Conservation (phyloP, 2,797 vertebrate species). For the Anniella stebbinsi region DNA sequence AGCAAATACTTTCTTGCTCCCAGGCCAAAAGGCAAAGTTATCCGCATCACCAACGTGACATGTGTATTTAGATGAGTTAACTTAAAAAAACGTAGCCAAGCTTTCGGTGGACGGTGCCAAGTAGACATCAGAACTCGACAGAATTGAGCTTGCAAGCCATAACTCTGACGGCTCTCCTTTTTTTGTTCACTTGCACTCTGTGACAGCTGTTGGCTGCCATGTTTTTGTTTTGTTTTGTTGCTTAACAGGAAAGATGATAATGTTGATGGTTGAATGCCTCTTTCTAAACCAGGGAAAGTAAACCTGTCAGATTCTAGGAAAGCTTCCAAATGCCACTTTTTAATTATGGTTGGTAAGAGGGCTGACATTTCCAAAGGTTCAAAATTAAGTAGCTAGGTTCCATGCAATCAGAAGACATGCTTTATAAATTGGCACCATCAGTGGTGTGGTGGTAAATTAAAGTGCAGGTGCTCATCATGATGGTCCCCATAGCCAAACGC, state of each 20-base stretch:
- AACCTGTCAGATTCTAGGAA: conserved; percentile 31
- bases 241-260: conserved; percentile 52
- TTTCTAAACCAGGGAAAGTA: conserved; percentile 34
- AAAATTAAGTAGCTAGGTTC: not conserved
- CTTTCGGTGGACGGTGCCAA: conserved; percentile 55
- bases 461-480: too few species aligned
- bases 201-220: conserved; percentile 38
- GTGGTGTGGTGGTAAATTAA: too few species aligned
- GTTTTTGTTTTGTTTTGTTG: not conserved
- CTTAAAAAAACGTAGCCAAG: conserved; percentile 66
- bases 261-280: conserved; percentile 36
- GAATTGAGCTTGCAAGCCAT: conserved; percentile 36
- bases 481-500: too few species aligned
- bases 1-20: conserved; percentile 23
- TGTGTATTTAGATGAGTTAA: conserved; percentile 69
- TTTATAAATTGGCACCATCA: not conserved
- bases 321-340: not conserved
- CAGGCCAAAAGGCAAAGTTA: conserved; percentile 49
- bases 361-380: not conserved
- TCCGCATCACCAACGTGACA: conserved; percentile 55
- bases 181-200: conserved; percentile 33
- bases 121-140: conserved; percentile 55
- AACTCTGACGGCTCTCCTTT: conserved; percentile 34
- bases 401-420: not conserved
- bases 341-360: not conserved